Base-by-base conservation (phyloP, 2,888 invertebrate species). In the Plebejus melissa region DNA sequence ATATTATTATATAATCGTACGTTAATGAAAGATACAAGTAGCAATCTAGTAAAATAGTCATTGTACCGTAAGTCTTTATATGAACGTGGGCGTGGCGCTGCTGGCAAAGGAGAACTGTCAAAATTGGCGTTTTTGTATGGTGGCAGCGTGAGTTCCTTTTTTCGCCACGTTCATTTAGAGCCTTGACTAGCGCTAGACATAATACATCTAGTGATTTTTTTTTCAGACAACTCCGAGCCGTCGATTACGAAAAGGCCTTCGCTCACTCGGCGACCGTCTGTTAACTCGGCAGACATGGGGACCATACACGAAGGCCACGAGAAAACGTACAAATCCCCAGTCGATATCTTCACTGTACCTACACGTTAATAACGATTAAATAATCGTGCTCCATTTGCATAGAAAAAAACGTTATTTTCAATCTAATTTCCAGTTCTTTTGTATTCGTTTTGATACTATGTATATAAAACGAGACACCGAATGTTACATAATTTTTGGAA, bases 281-380 rank as follows among this genome's bases (percentile, higher is more conserved):
- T 82, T 86, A 88, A 85, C 46, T 86, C 91, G 0, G 92, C 91
- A 0, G 91, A 92, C 72, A 93, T 93, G 57, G 91, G 91, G 1
- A 93, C 93, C 4, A 93, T 93, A 22, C 83, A 85, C 74, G 93
- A 93, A 77, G 93, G 91, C 0, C 84, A 88, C 0, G 84, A 90
- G 1, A 90, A 92, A 74, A 86, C 82, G 7, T 93, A 86, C 77
- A 83, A 36, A 85, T 85, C 76, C 77, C 80, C 4, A 83, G 87
- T 74, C 85, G 87, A 86, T 83, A 74, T 88, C 86, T 32, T 92
- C 87, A 6, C 84, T 85, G 69, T 89, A 86, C 74, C 79, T 87
- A 65, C 90, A 82, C 75, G 88, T 83, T 74, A 80, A 65, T 0
- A 4, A 22, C 6, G 9, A 4, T 13, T 65, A 16, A 32, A 13